Base-by-base conservation (phyloP, 2,797 vertebrate species). In the Malacoraja senta region DNA sequence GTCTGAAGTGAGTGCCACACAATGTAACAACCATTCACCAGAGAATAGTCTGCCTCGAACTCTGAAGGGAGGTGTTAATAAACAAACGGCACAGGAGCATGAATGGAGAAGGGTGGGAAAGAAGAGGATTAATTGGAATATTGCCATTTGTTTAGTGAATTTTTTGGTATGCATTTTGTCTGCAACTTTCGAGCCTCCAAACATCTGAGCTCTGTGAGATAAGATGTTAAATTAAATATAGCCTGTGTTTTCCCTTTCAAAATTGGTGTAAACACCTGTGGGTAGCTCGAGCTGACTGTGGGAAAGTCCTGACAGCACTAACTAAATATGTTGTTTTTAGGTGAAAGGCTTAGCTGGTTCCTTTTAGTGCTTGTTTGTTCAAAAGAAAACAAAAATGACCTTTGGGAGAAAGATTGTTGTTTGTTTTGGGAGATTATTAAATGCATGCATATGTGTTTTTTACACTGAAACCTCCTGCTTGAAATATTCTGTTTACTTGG, bases 241-340 rank as follows among this genome's bases (percentile, higher is more conserved):
- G 90, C 38, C 76, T 92, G 38, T 92, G 68, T 92, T 76, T 92
- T 92, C 90, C 90, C 90, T 74, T 92, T 92, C 90, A 92, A 76
- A 92, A 74, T 92, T 76, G 38, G 35, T 90, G 91, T 94, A 95
- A 94, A 86, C 94, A 95, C 95, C 95, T 96, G 94, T 94, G 88
- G 84, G 91, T 65, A 80, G 35, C 84, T 61, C 12, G 44, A 94
- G 91, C 94, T 93, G 95, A 95, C 96, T 97, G 97, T 97, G 97
- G 96, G 96, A 97, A 97, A 95, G 95, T 94, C 95, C 94, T 95
- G 95, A 95, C 95, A 96, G 94, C 93, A 93, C 94, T 19, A 95
- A 94, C 96, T 96, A 95, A 95, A 96, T 96, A 96, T 98, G 96
- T 97, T 97, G 96, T 96, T 97, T 95, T 97, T 97, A 96, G 96